Base-by-base conservation (phyloP, 2,113 vertebrate species). In the Tragelaphus scriptus region DNA sequence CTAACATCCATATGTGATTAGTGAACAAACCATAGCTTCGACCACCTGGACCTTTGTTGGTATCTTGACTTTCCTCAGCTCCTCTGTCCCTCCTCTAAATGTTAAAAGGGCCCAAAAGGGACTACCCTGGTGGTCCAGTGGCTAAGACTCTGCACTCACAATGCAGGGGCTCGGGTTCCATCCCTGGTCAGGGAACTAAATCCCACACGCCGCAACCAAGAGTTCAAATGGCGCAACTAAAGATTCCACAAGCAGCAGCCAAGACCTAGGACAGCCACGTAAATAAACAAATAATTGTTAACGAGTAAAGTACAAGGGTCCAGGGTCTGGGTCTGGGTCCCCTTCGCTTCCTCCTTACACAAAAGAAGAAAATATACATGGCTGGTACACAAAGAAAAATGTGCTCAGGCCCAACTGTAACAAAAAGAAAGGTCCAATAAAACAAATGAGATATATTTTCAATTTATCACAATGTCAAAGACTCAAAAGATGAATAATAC, bases 211-310 rank as follows among this genome's bases (percentile, higher is more conserved):
- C 0, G 5, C 2, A 13, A 3, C 71, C 7, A 3, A 75, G 36
- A 77, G 36, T 26, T 6, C 21, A 44, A 77, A 77, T 3, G 36
- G 36, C 1, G 6, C 71, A 44, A 26, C 36, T 6, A 14, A 30
- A 13, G 36, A 26, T 40, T 14, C 71, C 71, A 44, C 23, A 7
- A 26, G 36, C 5, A 0, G 12, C 36, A 26, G 0, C 36, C 12
- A 6, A 44, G 23, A 44, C 71, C 23, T 14, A 11, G 36, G 13
- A 13, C 23, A 40, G 68, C 71, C 71, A 25, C 10, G 7, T 26
- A 14, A 25, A 25, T 13, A 44, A 16, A 40, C 21, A 75, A 12
- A 6, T 40, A 40, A 40, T 0, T 75, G 11, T 14, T 75, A 44
- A 75, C n/a, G 14, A 77, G 36, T 1, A 11, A 25, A 58, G 7